These are phyloP conservation scores for Salpingus planirostris DNA, from an alignment of 2,888 invertebrate genomes.

Conservation along the genomic window DNA sequence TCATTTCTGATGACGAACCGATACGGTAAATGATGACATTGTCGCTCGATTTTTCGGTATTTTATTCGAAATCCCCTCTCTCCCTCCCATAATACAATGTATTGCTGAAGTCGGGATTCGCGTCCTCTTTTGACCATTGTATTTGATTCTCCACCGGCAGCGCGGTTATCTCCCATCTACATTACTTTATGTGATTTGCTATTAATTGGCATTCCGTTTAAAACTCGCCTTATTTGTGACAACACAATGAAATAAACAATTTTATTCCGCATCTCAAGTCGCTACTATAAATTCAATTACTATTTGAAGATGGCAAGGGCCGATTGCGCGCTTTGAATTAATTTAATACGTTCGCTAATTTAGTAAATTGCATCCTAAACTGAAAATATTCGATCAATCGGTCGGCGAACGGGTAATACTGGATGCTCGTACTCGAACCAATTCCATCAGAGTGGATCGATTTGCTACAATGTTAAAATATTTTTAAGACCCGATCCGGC, in stretches of 20 bases:
- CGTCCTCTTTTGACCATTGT: constrained; percentile 13
- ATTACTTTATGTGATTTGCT: constrained; percentile 33
- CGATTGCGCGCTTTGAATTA: constrained; percentile 28
- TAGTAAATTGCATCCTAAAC: constrained; percentile 15
- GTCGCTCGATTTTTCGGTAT: too few relatives aligned
- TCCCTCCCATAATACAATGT: neutral
- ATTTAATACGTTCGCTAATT: constrained; percentile 22
- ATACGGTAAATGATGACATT: too few relatives aligned
- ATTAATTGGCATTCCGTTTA: constrained; percentile 31
- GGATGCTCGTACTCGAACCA: too few relatives aligned
- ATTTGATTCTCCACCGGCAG: constrained; percentile 10
- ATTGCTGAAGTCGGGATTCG: constrained; percentile 6
- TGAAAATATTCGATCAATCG: too few relatives aligned
- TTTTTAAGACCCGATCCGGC: too few relatives aligned
- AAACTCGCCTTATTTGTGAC: constrained; percentile 24
- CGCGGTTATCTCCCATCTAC: constrained; percentile 28
- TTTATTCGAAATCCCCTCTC: constrained; percentile 9
- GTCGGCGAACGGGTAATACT: too few relatives aligned
- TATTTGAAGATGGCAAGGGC: constrained; percentile 27
- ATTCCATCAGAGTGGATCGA: too few relatives aligned
- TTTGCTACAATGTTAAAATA: too few relatives aligned
- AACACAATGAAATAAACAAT: constrained; percentile 32
- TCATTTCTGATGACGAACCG: too few relatives aligned
- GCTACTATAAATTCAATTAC: constrained; percentile 33
- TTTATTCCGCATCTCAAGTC: constrained; percentile 25